Evolutionary conservation across 1,140 invertebrate species (phyloP).

Genomic region (Teleogryllus occipitalis): DNA sequence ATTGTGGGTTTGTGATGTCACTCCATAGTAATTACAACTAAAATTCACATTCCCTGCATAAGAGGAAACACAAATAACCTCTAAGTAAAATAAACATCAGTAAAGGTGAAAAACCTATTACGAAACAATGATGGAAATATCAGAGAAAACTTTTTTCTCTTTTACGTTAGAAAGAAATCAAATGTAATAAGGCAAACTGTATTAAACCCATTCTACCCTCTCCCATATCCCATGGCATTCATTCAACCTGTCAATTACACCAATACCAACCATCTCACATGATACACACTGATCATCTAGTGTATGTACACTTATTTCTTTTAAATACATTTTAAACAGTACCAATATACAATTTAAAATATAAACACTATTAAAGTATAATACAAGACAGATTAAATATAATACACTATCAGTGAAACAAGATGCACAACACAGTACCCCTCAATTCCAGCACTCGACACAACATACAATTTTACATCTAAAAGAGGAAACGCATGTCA

Average conservation of each 20-base stretch:
- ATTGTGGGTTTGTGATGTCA: too few relatives aligned
- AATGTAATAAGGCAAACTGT: neutral
- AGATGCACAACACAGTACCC: neutral
- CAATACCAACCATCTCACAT: neutral
- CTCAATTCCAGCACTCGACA: neutral
- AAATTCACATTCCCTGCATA: too few relatives aligned
- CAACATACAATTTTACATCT: neutral
- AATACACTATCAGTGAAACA: neutral
- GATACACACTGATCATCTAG: neutral
- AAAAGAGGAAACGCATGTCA: neutral
- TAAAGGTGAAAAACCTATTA: neutral
- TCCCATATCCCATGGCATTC: neutral
- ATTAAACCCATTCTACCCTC: neutral
- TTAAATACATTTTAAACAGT: neutral
- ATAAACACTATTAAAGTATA: neutral
- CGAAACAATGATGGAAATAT: neutral
- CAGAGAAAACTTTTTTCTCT: neutral
- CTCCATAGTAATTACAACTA: too few relatives aligned
- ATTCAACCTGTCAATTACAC: neutral
- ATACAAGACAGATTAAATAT: neutral
- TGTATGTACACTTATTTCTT: neutral
- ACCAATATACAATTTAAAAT: neutral
- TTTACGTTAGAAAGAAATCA: neutral
- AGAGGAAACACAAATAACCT: too few relatives aligned
- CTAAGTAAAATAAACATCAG: neutral